These are phyloP conservation scores for Urocolius indicus DNA, from an alignment of 2,113 vertebrate species.

Conservation along the genomic window DNA sequence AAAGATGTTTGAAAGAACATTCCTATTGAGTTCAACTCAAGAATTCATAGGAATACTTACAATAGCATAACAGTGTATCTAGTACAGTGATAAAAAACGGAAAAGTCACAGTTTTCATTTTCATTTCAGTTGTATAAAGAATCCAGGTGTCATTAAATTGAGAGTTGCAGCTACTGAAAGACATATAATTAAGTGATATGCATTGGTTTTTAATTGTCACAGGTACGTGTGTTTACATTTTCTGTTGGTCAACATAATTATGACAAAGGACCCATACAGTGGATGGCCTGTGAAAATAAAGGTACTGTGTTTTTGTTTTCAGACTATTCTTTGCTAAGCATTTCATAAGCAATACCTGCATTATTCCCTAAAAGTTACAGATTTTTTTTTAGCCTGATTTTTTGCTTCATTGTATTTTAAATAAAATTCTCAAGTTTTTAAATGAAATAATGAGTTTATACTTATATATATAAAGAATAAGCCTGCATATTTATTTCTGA, in stretches of 20 bases:
- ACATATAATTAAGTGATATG: background rate
- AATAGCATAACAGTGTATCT: background rate
- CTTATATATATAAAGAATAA: background rate
- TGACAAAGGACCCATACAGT: conserved; percentile 96
- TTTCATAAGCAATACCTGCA: background rate
- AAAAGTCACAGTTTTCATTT: background rate
- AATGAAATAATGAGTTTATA: background rate
- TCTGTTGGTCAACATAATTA: conserved; percentile 99
- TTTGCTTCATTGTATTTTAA: background rate
- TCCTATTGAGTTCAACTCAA: background rate
- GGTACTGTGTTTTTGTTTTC: conserved; percentile 74
- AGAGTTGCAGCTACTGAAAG: background rate
- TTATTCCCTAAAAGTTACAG: background rate
- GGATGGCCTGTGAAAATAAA: conserved; percentile 99
- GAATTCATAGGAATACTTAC: background rate
- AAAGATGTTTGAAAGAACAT: background rate
- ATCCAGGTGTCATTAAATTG: background rate
- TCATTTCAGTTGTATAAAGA: background rate
- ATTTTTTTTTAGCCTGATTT: background rate
- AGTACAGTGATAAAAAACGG: background rate
- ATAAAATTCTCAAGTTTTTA: background rate
- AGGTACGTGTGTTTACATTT: conserved; percentile 98
- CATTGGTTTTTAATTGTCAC: background rate
- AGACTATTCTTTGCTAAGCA: background rate
- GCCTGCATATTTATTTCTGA: background rate